Base-by-base conservation (phyloP, 2,797 vertebrate species). In the Eremophila alpestris region DNA sequence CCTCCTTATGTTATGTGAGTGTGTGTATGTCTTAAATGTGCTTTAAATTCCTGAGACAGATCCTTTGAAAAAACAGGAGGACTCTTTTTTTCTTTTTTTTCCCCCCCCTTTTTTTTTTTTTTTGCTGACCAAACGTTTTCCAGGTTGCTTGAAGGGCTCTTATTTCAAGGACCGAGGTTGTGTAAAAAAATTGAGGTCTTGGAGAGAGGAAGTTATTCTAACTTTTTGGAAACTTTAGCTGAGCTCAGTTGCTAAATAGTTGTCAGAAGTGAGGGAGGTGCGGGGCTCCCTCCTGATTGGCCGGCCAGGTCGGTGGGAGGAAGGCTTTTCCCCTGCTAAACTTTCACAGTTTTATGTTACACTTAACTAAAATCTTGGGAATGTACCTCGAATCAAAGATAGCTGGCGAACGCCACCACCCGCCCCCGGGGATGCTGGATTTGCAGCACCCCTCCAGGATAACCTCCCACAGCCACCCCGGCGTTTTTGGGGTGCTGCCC, bases 211-310 rank as follows among this genome's bases (percentile, higher is more conserved):
- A 98, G 97, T 98, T 98, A 97, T 98, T 98, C 98, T 98, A 97
- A 98, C 98, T 98, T 94, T 97, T 97, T 98, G 98, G 99, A 98
- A 99, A 98, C 98, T 98, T 98, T 98, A 98, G 98, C 98, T 98
- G 97, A 98, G 98, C 98, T 98, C 98, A 96, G 98, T 98, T 98
- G 98, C 99, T 99, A 99, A 99, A 99, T 99, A 99, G 98, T 98
- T 98, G 98, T 98, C 96, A 97, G 98, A 97, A 98, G 96, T 97
- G 97, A 98, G 98, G 98, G 98, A 98, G 98, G 98, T 98, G 98
- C 88, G 83, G 97, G 85, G 96, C 76, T 97, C 95, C 94, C 55
- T 97, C 93, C 97, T 97, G 97, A 98, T 98, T 97, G 98, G 98
- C 96, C 95, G 41, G 89, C 84, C 97, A 94, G 89, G 97, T 97